These are phyloP conservation scores for Drosophila vallismaia DNA, from an alignment of 2,888 invertebrate species.

Conservation along the genomic window DNA sequence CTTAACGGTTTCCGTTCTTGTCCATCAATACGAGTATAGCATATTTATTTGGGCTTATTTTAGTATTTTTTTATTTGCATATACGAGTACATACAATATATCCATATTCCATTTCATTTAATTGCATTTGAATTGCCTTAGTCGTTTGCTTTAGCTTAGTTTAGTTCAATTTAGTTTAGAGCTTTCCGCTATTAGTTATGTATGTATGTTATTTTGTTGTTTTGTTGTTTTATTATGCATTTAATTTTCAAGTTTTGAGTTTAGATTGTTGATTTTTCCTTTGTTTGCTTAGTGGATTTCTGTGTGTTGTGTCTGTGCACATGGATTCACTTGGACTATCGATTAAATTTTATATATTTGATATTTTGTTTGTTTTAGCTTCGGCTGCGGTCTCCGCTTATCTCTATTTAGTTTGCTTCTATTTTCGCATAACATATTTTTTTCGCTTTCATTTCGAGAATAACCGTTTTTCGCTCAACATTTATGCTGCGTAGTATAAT, in stretches of 20 bases:
- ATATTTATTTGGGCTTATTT: constrained; percentile 18
- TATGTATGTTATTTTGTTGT: background rate
- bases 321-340: constrained; percentile 22
- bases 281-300: constrained; percentile 36
- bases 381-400: constrained; percentile 29
- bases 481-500: constrained; percentile 37
- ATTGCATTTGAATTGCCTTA: constrained; percentile 39
- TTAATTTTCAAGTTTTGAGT: constrained; percentile 13
- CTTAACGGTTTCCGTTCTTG: constrained; percentile 4
- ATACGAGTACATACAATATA: background rate
- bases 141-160: constrained; percentile 13
- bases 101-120: constrained; percentile 30
- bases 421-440: constrained; percentile 18
- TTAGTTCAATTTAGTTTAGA: constrained; percentile 23
- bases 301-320: constrained; percentile 13
- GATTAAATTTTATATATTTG: constrained; percentile 37
- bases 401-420: constrained; percentile 37
- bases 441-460: constrained; percentile 10
- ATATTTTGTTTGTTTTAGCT: constrained; percentile 31
- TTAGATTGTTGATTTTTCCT: constrained; percentile 34
- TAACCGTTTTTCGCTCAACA: constrained; percentile 24
- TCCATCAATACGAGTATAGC: constrained; percentile 4
- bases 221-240: constrained; percentile 15
- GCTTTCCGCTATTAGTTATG: constrained; percentile 24
- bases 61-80: constrained; percentile 7